Evolutionary conservation across 2,888 invertebrate genomes (phyloP), one percentile per base, ranked within the genome.

Genomic region (Polydrusus cervinus): DNA sequence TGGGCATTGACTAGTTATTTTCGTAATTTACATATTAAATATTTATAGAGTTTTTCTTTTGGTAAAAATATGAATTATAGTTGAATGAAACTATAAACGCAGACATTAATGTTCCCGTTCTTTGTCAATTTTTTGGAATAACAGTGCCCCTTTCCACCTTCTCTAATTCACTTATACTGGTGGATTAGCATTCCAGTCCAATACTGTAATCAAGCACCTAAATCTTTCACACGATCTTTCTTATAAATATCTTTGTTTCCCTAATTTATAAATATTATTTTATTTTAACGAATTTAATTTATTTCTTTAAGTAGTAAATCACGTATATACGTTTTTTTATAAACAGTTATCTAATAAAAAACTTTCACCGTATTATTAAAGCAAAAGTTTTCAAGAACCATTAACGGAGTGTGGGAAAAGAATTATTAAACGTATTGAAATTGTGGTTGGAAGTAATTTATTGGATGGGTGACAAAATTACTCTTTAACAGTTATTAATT

Each of bases 301-400:
- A 60, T 18, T 60, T 60, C 57, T 38, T 60, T 34, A 60, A 60
- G 57, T 34, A 60, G 57, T 60, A 60, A 60, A 60, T 60, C 57
- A 60, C 57, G 57, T 60, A 38, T 34, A 57, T 25, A 53, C 11
- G n/a, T n/a, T 53, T 53, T 53, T 57, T 57, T 57, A 34, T 60
- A 30, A 60, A 60, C 16, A 38, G 38, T 60, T 60, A 60, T 38
- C 57, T 38, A 60, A 60, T 16, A 60, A 60, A 60, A 60, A 60
- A 60, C 57, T 60, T 60, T 60, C 57, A 38, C 57, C 38, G 57
- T 60, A 16, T 38, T 38, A 38, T 60, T 38, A 3, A 60, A 16
- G 57, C 38, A 60, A 60, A 60, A 60, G 38, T 60, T 60, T 16
- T 38, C 30, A 60, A 38, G 57, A 60, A 38, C 38, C 25, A 38